Conservation (phyloP, 2,797 vertebrate species). For the Platyrinchus mystaceus region DNA sequence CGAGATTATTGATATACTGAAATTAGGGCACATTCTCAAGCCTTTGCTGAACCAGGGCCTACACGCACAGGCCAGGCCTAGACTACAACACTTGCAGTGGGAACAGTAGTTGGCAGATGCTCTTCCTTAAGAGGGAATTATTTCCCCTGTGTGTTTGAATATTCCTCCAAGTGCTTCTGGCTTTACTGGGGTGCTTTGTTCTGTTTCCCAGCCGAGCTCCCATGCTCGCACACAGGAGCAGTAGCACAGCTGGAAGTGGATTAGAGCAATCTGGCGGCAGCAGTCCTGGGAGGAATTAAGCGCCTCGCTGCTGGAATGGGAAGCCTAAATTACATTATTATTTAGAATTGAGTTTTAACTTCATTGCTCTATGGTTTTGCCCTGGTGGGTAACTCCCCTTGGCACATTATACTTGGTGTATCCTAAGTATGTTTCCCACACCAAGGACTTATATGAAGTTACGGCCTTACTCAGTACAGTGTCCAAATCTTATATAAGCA, state of each 20-base stretch:
- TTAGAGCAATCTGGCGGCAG: conserved; percentile 58
- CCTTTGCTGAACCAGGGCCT: background rate
- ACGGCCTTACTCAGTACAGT: background rate
- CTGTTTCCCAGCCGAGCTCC: conserved; percentile 51
- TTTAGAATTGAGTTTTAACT: conserved; percentile 42
- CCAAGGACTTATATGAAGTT: background rate
- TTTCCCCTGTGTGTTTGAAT: conserved; percentile 59
- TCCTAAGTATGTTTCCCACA: background rate
- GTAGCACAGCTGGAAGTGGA: conserved; percentile 64
- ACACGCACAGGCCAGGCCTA: background rate
- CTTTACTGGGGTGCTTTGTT: conserved; percentile 60
- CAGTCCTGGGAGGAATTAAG: conserved; percentile 61
- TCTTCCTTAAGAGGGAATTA: conserved; percentile 16
- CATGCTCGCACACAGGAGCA: conserved; percentile 23
- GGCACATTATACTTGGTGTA: background rate
- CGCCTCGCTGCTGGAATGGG: conserved; percentile 3
- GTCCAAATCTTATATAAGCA: background rate
- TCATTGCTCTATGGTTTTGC: background rate
- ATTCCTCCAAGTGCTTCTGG: conserved; percentile 65
- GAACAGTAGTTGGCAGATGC: conserved; percentile 27
- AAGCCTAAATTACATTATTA: conserved; percentile 50
- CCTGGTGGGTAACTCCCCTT: background rate
- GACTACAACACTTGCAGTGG: background rate
- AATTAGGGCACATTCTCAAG: background rate
- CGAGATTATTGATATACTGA: background rate